Percentiles rank a stretch among this genome's conserved stretches.
These are phyloP conservation scores for Syrista parreyssii DNA, from an alignment of 2,888 invertebrate species.

Conservation along the genomic window DNA sequence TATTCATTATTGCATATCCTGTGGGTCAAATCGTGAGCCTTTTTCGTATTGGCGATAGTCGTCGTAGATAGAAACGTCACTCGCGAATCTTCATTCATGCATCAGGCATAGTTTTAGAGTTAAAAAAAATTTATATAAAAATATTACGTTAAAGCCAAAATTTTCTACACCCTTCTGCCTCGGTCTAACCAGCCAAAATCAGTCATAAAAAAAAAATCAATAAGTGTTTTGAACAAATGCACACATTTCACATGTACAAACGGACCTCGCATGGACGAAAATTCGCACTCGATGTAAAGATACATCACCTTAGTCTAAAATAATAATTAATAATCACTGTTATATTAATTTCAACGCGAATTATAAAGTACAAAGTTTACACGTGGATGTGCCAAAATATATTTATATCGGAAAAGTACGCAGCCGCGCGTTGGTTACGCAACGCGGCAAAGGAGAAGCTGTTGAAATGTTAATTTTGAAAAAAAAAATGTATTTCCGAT, in stretches of 20 bases:
- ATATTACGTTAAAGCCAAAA: not conserved
- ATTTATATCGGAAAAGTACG: not conserved
- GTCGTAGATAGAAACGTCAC: conserved; percentile 3
- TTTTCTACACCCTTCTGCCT: not conserved
- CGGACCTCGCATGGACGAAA: not conserved
- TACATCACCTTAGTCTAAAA: not conserved
- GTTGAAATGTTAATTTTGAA: not conserved
- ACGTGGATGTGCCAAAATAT: not conserved
- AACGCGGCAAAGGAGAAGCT: not conserved
- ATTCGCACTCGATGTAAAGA: not conserved
- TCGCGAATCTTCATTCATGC: not conserved
- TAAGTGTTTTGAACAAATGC: not conserved
- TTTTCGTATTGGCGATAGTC: conserved; percentile 6
- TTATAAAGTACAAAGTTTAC: conserved; percentile 7
- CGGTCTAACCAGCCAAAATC: not conserved
- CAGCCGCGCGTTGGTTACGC: not conserved
- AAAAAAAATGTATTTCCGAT: not conserved
- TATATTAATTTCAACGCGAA: not conserved
- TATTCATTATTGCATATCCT: conserved; percentile 9
- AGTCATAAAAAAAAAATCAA: not conserved
- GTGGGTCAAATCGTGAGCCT: conserved; percentile 16
- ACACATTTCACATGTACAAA: not conserved
- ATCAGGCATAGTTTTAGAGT: not conserved
- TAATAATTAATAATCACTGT: conserved; percentile 6
- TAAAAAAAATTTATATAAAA: not conserved